Conservation (phyloP, 2,797 vertebrate species). For the Calcarius lapponicus region DNA sequence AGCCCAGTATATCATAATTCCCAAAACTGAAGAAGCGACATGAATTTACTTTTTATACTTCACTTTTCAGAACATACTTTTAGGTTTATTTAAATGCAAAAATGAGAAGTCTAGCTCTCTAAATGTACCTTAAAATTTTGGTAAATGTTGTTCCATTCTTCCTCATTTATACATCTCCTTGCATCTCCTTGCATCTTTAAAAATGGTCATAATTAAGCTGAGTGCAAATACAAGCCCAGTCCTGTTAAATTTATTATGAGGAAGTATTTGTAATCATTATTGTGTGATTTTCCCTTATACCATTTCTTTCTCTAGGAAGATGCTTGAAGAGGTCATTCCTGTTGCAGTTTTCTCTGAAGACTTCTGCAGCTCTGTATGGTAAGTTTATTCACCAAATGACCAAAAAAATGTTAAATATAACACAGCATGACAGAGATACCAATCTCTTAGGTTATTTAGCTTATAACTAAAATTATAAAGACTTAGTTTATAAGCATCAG, state of each 20-base stretch:
- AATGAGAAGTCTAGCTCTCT: background rate
- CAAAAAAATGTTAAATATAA: background rate
- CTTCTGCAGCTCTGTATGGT: background rate
- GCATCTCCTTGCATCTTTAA: background rate
- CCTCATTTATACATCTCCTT: background rate
- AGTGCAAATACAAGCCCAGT: background rate
- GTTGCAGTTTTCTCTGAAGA: background rate
- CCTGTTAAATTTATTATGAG: background rate
- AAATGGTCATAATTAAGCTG: background rate
- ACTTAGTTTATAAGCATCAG: background rate
- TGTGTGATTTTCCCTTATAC: background rate
- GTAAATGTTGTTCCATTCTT: background rate
- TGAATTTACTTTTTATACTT: background rate
- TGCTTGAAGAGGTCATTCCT: background rate
- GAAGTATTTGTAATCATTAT: background rate
- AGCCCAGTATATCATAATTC: background rate
- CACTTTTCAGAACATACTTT: background rate
- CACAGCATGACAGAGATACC: background rate
- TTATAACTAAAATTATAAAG: background rate
- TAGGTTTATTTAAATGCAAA: background rate
- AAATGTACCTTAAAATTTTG: background rate
- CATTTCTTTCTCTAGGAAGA: background rate
- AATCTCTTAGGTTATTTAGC: background rate
- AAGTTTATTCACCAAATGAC: background rate
- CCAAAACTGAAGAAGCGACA: background rate